Conservation (phyloP, 2,113 vertebrate genomes). For the Phaethornis superciliosus region DNA sequence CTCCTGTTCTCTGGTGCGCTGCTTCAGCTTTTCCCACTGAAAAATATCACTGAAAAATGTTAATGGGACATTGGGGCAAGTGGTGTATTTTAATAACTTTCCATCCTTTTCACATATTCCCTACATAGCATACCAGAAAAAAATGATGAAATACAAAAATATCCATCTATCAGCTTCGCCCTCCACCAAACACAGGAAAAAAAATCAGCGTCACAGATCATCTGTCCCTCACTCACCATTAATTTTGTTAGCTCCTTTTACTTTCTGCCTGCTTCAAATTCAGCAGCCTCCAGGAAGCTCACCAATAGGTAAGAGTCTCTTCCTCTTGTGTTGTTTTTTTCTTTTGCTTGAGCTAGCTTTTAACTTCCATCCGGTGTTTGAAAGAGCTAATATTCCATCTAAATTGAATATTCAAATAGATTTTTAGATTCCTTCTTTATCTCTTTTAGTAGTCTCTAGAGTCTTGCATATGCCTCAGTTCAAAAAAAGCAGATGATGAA, state of each 20-base stretch:
- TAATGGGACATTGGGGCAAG: not conserved
- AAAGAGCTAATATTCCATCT: slow-evolving; percentile 2
- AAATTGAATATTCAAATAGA: slow-evolving; percentile 19
- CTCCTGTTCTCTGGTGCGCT: not conserved
- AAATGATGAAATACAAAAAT: not conserved
- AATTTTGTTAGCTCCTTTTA: not conserved
- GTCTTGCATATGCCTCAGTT: not conserved
- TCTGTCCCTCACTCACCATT: not conserved
- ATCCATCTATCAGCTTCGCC: not conserved
- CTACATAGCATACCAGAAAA: not conserved
- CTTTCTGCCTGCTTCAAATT: not conserved
- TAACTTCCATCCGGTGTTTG: slow-evolving; percentile 22
- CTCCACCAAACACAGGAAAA: not conserved
- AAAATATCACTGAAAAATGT: not conserved
- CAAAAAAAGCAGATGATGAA: not conserved
- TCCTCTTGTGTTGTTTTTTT: not conserved
- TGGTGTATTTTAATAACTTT: not conserved
- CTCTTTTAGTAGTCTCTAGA: not conserved
- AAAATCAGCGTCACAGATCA: not conserved
- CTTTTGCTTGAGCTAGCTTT: slow-evolving; percentile 14
- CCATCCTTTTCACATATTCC: not conserved
- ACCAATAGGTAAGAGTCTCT: not conserved
- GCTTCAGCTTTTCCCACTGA: not conserved
- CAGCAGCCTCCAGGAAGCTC: not conserved
- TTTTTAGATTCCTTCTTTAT: slow-evolving; percentile 3